A percentile compares a stretch with the other conserved stretches of the same genome.
phyloP scores from a whole-genome alignment of 2,113 vertebrate genomes.

The Lathamus discolor region DNA sequence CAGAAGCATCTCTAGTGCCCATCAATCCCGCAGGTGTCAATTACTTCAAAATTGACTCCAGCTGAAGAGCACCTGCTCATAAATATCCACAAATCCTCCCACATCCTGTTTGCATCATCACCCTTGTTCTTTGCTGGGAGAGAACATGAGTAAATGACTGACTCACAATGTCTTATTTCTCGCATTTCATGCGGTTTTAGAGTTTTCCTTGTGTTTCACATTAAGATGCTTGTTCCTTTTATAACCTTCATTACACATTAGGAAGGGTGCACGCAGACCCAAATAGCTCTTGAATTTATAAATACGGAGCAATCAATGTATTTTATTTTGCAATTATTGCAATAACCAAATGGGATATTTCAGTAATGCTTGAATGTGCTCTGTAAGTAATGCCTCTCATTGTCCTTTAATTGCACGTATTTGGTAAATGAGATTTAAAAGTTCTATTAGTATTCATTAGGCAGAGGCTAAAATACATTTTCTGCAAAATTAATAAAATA shows the following conservation, averaged over 20 bases:
- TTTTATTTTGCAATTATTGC: slow-evolving; percentile 57
- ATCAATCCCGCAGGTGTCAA: neutral
- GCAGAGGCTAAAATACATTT: neutral
- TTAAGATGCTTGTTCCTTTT: slow-evolving; percentile 14
- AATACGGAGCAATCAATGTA: slow-evolving; percentile 26
- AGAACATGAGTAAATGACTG: slow-evolving; percentile 46
- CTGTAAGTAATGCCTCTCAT: slow-evolving; percentile 60
- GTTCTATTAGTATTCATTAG: slow-evolving; percentile 61
- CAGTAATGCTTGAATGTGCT: slow-evolving; percentile 17
- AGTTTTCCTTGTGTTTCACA: slow-evolving; percentile 19
- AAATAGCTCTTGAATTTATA: slow-evolving; percentile 51
- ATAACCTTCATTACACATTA: slow-evolving; percentile 1
- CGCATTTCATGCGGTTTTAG: slow-evolving; percentile 23
- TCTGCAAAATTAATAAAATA: neutral
- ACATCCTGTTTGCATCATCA: slow-evolving; percentile 33
- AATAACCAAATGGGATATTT: slow-evolving; percentile 33
- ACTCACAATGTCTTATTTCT: slow-evolving; percentile 33
- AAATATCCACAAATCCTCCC: slow-evolving; percentile 26
- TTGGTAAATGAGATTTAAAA: slow-evolving; percentile 59
- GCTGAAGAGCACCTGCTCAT: slow-evolving; percentile 44
- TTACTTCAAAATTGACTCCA: neutral
- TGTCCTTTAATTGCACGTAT: slow-evolving; percentile 51
- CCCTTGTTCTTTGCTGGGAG: neutral
- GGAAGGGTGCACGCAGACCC: neutral
- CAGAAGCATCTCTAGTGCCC: neutral